Conservation (phyloP, 2,797 vertebrate species). For the Microtus californicus region DNA sequence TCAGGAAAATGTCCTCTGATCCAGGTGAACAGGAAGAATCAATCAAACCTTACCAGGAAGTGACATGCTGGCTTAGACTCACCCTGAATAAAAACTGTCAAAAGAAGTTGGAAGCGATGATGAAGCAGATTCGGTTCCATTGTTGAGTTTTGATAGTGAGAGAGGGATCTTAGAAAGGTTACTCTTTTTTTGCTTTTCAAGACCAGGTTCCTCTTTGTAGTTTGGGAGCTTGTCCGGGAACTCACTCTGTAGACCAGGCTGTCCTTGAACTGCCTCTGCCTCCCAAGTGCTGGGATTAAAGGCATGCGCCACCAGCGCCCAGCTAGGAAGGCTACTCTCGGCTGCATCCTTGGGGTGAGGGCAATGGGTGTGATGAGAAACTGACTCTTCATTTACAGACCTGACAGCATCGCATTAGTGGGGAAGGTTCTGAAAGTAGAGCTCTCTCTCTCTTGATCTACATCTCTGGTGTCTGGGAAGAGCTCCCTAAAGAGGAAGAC, state of each 20-base stretch:
- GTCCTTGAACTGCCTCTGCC: too few species aligned
- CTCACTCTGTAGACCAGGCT: too few species aligned
- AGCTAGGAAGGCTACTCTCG: too few species aligned
- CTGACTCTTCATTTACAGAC: background rate
- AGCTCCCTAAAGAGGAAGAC: conserved; percentile 46
- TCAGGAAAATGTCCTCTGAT: background rate
- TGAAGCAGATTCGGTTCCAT: background rate
- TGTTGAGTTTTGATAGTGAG: background rate
- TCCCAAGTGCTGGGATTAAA: too few species aligned
- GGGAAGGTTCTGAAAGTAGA: background rate
- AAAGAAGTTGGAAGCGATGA: background rate
- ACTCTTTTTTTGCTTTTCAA: too few species aligned
- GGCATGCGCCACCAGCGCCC: rapidly evolving
- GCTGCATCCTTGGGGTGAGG: background rate
- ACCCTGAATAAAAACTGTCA: conserved; percentile 11
- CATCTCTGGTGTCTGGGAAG: conserved; percentile 9
- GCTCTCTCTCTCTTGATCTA: background rate
- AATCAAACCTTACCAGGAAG: conserved; percentile 3
- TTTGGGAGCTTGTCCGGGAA: too few species aligned
- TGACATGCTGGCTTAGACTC: background rate
- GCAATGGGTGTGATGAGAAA: background rate
- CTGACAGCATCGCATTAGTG: background rate
- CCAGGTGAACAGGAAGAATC: background rate
- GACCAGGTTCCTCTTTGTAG: too few species aligned
- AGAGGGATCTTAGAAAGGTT: background rate